Percentiles rank a stretch among this genome's conserved stretches.
phyloP scores from a whole-genome alignment of 2,888 invertebrate genomes.

The Listrodromus nycthemerus region DNA sequence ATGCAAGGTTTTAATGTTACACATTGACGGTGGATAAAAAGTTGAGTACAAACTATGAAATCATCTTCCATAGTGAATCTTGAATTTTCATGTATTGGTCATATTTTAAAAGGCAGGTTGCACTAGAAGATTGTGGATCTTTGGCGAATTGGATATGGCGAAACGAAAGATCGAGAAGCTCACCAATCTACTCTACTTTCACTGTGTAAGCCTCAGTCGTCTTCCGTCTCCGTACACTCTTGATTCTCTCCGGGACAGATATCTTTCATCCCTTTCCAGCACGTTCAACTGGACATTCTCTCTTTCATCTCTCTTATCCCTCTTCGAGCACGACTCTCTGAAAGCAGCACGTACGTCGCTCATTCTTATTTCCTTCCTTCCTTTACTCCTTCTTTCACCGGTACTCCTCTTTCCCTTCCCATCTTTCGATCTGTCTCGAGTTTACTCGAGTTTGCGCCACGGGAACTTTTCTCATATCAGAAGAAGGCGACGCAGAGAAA shows the following conservation, averaged over 20 bases:
- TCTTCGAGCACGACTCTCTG: constrained; percentile 23
- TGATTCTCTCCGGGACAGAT: constrained; percentile 48
- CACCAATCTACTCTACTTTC: constrained; percentile 48
- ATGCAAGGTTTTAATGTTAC: constrained; percentile 22
- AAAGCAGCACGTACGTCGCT: constrained; percentile 59
- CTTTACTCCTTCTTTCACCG: constrained; percentile 10
- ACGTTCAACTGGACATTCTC: constrained; percentile 43
- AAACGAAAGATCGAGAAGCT: constrained; percentile 57
- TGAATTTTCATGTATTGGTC: neutral
- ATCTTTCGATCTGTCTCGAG: constrained; percentile 42
- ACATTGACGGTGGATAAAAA: neutral
- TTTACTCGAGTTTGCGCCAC: constrained; percentile 49
- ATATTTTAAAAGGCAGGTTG: constrained; percentile 4
- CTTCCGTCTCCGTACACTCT: constrained; percentile 3
- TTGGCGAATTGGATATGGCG: constrained; percentile 25
- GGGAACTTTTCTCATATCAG: constrained; percentile 61
- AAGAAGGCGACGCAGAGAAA: constrained; percentile 27
- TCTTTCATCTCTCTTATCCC: constrained; percentile 19
- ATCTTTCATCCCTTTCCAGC: constrained; percentile 57
- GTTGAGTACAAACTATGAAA: neutral
- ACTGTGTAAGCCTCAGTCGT: constrained; percentile 13
- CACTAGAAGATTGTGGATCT: constrained; percentile 46
- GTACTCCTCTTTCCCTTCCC: constrained; percentile 23
- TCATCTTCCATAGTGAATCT: neutral
- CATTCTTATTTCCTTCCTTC: constrained; percentile 60